A percentile compares a stretch with the other conserved stretches of the same genome.
Conservation (phyloP, 2,113 vertebrate species). For the Tychaedon coryphoeus region DNA sequence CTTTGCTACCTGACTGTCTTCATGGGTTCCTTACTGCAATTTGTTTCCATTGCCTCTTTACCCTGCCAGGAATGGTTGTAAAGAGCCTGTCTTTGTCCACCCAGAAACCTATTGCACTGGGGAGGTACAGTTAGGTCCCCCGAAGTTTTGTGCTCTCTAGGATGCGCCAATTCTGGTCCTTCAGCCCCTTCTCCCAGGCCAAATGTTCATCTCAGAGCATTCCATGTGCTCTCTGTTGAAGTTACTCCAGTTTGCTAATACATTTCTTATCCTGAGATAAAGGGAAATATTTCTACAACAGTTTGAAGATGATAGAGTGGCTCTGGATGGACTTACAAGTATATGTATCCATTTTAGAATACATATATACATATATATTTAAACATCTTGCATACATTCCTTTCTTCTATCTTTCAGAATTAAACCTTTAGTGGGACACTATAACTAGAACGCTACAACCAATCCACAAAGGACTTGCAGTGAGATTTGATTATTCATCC, state of each 20-base stretch:
- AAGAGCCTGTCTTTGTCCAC: neutral
- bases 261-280: neutral
- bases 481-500: neutral
- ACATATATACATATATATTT: no score
- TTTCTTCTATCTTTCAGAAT: neutral
- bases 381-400: neutral
- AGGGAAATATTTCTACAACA: neutral
- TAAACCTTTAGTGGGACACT: neutral
- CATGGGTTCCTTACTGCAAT: neutral
- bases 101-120: neutral
- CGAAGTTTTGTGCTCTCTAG: neutral
- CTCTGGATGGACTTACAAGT: neutral
- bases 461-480: neutral
- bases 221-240: neutral
- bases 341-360: neutral
- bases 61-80: accelerated
- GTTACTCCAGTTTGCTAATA: neutral
- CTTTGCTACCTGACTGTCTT: neutral
- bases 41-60: neutral
- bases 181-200: neutral
- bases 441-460: neutral
- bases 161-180: neutral
- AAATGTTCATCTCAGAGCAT: neutral
- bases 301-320: neutral
- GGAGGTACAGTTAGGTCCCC: neutral